Evolutionary conservation across 2,888 invertebrate species (phyloP), one percentile per base, ranked within the genome.

Genomic region (Ectobius pallidus): DNA sequence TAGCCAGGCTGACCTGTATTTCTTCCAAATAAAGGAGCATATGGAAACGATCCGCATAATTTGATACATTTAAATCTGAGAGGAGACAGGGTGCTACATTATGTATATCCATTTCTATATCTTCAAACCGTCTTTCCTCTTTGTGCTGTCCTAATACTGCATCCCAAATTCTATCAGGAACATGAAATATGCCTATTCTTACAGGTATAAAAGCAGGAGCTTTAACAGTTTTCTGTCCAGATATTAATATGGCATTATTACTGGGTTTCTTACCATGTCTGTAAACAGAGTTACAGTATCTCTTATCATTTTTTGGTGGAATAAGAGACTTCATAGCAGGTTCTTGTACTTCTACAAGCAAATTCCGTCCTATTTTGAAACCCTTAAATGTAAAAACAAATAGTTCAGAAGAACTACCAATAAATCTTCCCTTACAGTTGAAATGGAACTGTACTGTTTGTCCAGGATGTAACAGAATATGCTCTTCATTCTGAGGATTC

Each of bases 21-120:
- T 97, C 96, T 82, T 96, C 96, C 76, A 97, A 84, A 81, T 91
- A 90, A 0, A 96, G 79, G 62, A 96, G 84, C 3, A 87, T 84
- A 78, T 92, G 90, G 83, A 95, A 94, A 77, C 87, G 89, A 67
- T 89, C 86, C 74, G 84, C 85, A 78, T 95, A 95, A 77, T 88
- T 91, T 7, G 82, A 77, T 2, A 86, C 84, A 68, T 83, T 84
- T 4, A 92, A 80, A 78, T 82, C 81, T 67, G 84, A 83, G 74
- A 79, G 78, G 6, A 92, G 80, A 76, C 83, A 86, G 7, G 90
- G 88, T 77, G 89, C 85, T 42, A 82, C 78, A 0, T 80, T 78
- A 77, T 85, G 84, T 44, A 90, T 78, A 65, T 82, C 81, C 0
- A 80, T 76, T 32, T 85, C 77, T 76, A 85, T 82, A 70, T 83